A percentile compares a stretch with the other conserved stretches of the same genome.
phyloP scores from a whole-genome alignment of 2,888 invertebrate genomes.

The Marasmarcha lunaedactyla region DNA sequence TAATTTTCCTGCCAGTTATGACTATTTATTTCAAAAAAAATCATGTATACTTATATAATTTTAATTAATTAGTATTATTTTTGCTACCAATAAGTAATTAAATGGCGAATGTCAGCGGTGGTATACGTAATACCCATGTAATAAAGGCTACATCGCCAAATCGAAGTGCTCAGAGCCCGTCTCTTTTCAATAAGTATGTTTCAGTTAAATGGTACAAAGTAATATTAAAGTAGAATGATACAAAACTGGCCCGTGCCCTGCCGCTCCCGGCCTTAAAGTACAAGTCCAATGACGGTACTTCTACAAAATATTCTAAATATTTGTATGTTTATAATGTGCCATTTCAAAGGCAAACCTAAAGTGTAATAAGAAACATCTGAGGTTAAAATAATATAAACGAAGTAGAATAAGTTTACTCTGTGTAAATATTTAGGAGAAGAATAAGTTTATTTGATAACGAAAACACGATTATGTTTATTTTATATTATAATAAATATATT shows the following conservation, averaged over 20 bases:
- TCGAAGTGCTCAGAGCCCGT: background rate
- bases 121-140: background rate
- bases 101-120: background rate
- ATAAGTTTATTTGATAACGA: background rate
- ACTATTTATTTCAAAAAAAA: background rate
- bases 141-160: background rate
- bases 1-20: constrained; percentile 18
- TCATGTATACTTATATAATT: background rate
- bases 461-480: too few relatives aligned
- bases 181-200: background rate
- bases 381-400: constrained; percentile 19
- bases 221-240: constrained; percentile 24
- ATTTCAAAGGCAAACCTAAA: constrained; percentile 43
- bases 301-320: constrained; percentile 19
- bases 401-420: constrained; percentile 14
- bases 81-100: background rate
- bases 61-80: background rate
- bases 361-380: constrained; percentile 19
- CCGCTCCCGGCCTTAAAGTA: background rate
- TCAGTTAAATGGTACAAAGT: constrained; percentile 44
- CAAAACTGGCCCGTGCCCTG: background rate
- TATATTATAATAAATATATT: too few relatives aligned
- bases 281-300: constrained; percentile 11
- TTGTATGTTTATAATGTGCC: constrained; percentile 41
- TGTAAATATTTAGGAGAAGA: background rate